Evolutionary conservation across 2,797 vertebrate species (phyloP), one percentile per base, ranked within the genome.

Genomic region (Rhinogobio ventralis): DNA sequence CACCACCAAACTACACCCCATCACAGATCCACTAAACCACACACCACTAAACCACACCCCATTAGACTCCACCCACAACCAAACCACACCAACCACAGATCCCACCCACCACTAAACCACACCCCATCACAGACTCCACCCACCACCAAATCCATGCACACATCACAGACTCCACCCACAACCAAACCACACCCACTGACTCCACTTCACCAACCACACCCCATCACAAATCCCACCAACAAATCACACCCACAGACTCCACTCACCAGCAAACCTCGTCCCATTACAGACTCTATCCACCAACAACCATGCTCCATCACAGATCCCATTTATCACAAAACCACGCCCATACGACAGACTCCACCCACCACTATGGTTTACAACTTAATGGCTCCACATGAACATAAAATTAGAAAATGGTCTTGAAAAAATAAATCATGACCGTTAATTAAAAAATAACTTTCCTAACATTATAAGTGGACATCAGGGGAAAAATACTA

Each of bases 21-120:
- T n/a, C 2, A 14, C 14, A 62, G 2, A 62, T 5, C 15, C n/a
- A n/a, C n/a, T n/a, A n/a, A n/a, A n/a, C 13, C 60, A 7, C 11
- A 13, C 14, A 30, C 14, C 5, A 15, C 2, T 2, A 53, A 7
- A 19, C 17, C 17, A 6, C 51, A 19, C 17, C n/a, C n/a, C n/a
- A n/a, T 1, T 0, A 60, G 1, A 60, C 3, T 13, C 57, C 1
- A 25, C 10, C 23, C 10, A 23, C 11, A 5, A n/a, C n/a, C 4
- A 67, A 36, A 28, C 60, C n/a, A 25, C 11, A 6, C 57, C 23
- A 5, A 14, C 1, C 23, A 11, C 2, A 62, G 1, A 62, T 1
- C 14, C 60, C 13, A 28, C 25, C n/a, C 25, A 57, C 25, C 11
- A 5, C 1, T 6, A 49, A 13, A 15, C 11, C 69, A 72, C n/a